Evolutionary conservation across 2,113 vertebrate genomes (phyloP).

Genomic region (Sula dactylatra): DNA sequence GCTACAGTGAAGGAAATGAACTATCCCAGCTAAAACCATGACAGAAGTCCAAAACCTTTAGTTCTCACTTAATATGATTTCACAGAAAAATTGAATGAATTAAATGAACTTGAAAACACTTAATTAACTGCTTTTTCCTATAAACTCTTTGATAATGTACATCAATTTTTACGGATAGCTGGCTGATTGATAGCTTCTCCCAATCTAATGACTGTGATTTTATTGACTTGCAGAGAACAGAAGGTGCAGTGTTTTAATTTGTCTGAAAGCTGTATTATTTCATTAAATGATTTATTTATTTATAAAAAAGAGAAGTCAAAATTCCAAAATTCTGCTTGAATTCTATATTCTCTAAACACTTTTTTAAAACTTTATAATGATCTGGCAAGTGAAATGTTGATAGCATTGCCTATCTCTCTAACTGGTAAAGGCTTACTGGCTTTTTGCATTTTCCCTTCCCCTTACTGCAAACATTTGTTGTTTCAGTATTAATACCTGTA

Average conservation of each 20-base stretch:
- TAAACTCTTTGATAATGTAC: neutral
- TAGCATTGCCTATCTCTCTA: neutral
- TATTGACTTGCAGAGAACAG: neutral
- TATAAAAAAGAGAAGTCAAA: neutral
- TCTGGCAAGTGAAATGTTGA: neutral
- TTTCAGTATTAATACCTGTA: neutral
- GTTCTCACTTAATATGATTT: neutral
- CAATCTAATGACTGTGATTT: neutral
- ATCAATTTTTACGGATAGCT: neutral
- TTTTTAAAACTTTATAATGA: neutral
- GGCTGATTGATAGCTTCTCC: neutral
- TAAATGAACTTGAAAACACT: neutral
- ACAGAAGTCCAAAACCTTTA: neutral
- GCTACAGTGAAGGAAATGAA: no score
- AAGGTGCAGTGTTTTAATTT: neutral
- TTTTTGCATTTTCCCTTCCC: neutral
- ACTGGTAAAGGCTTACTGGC: neutral
- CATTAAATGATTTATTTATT: neutral
- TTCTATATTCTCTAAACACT: neutral
- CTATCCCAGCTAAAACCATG: no score
- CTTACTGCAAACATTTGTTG: neutral
- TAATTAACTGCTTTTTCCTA: neutral
- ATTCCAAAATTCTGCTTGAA: neutral
- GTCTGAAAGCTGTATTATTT: neutral
- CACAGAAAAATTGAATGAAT: neutral